Base-by-base conservation (phyloP, 2,113 vertebrate species). In the Atlantisia rogersi region DNA sequence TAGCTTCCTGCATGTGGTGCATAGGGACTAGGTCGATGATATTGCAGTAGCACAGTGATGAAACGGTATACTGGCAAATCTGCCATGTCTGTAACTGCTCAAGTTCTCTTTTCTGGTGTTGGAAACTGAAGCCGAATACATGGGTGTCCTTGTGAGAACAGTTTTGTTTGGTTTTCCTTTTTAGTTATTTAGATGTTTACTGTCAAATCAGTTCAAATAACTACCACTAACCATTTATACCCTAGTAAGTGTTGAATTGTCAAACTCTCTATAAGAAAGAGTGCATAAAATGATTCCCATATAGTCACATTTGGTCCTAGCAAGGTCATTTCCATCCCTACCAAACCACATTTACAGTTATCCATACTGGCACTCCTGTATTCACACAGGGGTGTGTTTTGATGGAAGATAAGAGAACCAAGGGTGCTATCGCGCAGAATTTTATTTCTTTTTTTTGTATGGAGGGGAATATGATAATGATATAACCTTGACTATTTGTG, bases 361-460 rank as follows among this genome's bases (percentile, higher is more conserved):
- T 74, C 26, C 31, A 2, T n/a, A 6, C 6, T 22, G 42, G 14
- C 37, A 15, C 48, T 35, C 9, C 55, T 16, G 0, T 52, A 7
- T 31, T 70, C 28, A 3, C 6, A 18, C 21, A 7, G 29, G 44
- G 9, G 11, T 19, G n/a, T 64, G 55, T 48, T 67, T 40, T 29
- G 24, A 40, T 79, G 20, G 14, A 50, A 75, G 37, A 3, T 9
- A 35, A 31, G 15, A 64, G 40, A 46, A 55, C 17, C 25, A 37
- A 35, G 13, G 28, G 12, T 67, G 9, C 52, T 40, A 9, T 22
- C 16, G 29, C 22, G 7, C 12, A 48, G 44, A 44, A 48, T 39
- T 35, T 15, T 10, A 10, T 35, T 53, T 59, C 71, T 17, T 60
- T 78, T 11, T 13, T 81, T 67, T 83, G 12, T 58, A 22, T 63